These are phyloP conservation scores for Phragmatobia fuliginosa DNA, from an alignment of 2,888 invertebrate species.

Conservation along the genomic window DNA sequence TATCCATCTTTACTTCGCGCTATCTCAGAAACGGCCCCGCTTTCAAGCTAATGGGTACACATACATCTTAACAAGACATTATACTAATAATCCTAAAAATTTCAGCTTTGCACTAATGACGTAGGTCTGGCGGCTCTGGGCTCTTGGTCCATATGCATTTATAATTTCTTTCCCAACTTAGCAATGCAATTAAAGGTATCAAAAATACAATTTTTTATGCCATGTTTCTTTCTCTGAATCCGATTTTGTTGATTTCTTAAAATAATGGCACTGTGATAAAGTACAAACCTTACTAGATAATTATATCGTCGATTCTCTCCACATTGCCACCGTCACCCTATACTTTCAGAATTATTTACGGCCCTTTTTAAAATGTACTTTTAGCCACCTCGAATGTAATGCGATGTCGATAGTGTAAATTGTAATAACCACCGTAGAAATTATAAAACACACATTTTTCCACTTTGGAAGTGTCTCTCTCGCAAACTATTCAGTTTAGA, in stretches of 20 bases:
- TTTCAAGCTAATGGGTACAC: too few species aligned
- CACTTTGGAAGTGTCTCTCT: too few species aligned
- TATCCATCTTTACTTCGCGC: too few species aligned
- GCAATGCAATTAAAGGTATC: not conserved
- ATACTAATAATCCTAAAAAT: too few species aligned
- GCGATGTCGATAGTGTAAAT: conserved; percentile 69
- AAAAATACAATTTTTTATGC: conserved; percentile 7
- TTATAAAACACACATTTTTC: too few species aligned
- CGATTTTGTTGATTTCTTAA: conserved; percentile 24
- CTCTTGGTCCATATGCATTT: too few species aligned
- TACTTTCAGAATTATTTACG: conserved; percentile 63
- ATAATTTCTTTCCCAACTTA: not conserved
- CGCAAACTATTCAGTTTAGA: too few species aligned
- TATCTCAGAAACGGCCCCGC: too few species aligned
- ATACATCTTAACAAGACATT: too few species aligned
- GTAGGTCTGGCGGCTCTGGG: too few species aligned
- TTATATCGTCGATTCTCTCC: conserved; percentile 47
- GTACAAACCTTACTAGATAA: conserved; percentile 31
- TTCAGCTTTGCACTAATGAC: too few species aligned
- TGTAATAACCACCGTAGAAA: conserved; percentile 67
- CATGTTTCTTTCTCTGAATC: too few species aligned
- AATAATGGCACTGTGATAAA: conserved; percentile 43
- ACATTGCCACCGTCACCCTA: conserved; percentile 11
- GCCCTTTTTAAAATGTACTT: conserved; percentile 75
- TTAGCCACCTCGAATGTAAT: conserved; percentile 65